Evolutionary conservation across 2,797 vertebrate species (phyloP), one percentile per base, ranked within the genome.

Genomic region (Poecilia picta): DNA sequence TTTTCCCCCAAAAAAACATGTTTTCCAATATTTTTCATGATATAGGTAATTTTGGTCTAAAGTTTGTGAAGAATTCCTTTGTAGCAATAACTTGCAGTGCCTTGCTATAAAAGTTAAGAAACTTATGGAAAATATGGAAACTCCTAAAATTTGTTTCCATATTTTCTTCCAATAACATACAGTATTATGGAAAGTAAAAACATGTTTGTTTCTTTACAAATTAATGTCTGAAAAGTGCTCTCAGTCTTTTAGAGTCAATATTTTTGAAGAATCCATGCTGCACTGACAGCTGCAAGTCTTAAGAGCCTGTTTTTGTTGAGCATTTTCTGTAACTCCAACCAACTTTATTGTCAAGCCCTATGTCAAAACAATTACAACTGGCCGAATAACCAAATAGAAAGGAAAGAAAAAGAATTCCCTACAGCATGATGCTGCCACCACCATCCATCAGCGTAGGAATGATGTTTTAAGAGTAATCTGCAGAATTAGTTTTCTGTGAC

Each of bases 331-430:
- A 66, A 62, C 28, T 62, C 31, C 31, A 31, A 33, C 59, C 28
- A 62, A 62, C 28, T 53, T 25, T 51, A 51, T 51, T 51, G 20
- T 10, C 51, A 8, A 53, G 8, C 7, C 7, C 2, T 49, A 23
- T 7, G 53, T 55, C 3, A 13, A 25, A 16, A 66, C 45, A 36
- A 68, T 6, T 81, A 62, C n/a, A 74, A 36, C 41, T 20, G 13
- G 71, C 76, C 20, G 76, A 6, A 53, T 80, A 82, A 92, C 74
- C 64, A 46, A 87, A 68, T 88, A 83, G 85, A 91, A 88, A 92
- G n/a, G n/a, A n/a, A 62, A 33, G 59, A 62, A 36, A 62, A 33
- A 18, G 0, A 33, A 33, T 16, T 62, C 15, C 28, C 15, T 0
- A 18, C 6, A 18, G 28, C 62, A 36, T 36, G 8, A 36, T 36